Conservation (phyloP, 2,888 invertebrate genomes). For the Drosophila merina region DNA sequence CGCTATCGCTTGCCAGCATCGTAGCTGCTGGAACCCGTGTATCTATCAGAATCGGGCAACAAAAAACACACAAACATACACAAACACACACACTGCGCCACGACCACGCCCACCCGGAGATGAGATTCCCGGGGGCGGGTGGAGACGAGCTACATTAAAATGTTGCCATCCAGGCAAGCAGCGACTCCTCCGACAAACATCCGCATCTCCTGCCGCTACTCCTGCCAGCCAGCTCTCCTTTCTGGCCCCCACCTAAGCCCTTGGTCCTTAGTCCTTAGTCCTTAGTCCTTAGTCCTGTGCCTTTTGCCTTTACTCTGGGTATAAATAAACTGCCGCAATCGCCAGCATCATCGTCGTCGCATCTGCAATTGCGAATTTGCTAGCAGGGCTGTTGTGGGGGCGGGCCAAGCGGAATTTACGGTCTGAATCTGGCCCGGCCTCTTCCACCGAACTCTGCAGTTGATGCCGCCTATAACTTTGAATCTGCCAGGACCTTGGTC, state of each 20-base stretch:
- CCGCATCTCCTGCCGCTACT: slow-evolving; percentile 10
- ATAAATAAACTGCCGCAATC: slow-evolving; percentile 77
- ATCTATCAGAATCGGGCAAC: slow-evolving; percentile 67
- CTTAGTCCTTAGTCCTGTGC: slow-evolving; percentile 13
- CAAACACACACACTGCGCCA: slow-evolving; percentile 42
- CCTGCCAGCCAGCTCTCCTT: background rate
- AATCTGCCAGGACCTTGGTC: slow-evolving; percentile 24
- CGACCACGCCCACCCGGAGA: slow-evolving; percentile 45
- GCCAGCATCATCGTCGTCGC: slow-evolving; percentile 75
- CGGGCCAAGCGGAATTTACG: slow-evolving; percentile 31
- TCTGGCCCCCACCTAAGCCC: background rate
- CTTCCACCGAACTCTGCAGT: slow-evolving; percentile 35
- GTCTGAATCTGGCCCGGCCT: slow-evolving; percentile 33
- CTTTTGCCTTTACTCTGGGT: slow-evolving; percentile 23
- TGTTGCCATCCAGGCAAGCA: slow-evolving; percentile 56
- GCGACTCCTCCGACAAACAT: slow-evolving; percentile 14
- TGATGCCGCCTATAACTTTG: slow-evolving; percentile 34
- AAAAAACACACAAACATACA: slow-evolving; percentile 47
- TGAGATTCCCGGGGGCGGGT: slow-evolving; percentile 60
- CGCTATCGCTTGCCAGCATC: slow-evolving; percentile 57
- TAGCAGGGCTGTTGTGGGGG: slow-evolving; percentile 33
- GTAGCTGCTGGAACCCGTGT: slow-evolving; percentile 50
- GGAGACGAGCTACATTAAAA: slow-evolving; percentile 66
- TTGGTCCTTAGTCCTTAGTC: background rate
- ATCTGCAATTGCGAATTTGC: slow-evolving; percentile 76